Evolutionary conservation across 2,888 invertebrate genomes (phyloP).

Genomic region (Hemistola chrysoprasaria): DNA sequence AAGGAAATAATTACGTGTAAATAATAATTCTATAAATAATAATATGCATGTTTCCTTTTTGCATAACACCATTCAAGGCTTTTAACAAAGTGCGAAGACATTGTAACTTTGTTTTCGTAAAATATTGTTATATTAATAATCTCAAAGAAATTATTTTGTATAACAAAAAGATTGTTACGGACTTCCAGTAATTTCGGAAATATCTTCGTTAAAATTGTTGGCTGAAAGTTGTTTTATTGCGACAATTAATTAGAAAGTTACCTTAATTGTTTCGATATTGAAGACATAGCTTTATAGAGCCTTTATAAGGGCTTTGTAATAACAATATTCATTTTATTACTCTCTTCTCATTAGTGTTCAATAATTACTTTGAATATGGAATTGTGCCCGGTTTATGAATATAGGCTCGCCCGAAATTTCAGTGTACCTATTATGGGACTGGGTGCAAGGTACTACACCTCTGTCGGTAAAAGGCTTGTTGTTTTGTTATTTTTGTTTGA

Average conservation of each 20-base stretch:
- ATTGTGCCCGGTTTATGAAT: too few species aligned
- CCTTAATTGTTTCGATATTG: slow-evolving; percentile 5
- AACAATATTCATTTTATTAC: too few species aligned
- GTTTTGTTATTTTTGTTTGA: too few species aligned
- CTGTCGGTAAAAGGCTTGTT: too few species aligned
- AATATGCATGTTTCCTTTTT: slow-evolving; percentile 1
- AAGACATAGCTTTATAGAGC: not conserved
- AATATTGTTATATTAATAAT: slow-evolving; percentile 27
- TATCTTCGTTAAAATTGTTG: slow-evolving; percentile 23
- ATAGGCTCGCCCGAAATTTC: too few species aligned
- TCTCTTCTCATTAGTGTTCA: too few species aligned
- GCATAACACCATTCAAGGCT: slow-evolving; percentile 7
- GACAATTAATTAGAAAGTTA: slow-evolving; percentile 16
- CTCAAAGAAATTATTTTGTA: slow-evolving; percentile 25
- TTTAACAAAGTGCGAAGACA: slow-evolving; percentile 17
- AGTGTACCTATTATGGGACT: too few species aligned
- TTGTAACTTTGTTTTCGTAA: slow-evolving; percentile 14
- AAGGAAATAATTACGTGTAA: too few species aligned
- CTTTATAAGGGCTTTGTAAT: too few species aligned
- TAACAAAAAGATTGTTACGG: slow-evolving; percentile 25
- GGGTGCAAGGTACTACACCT: too few species aligned
- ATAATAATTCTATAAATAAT: too few species aligned
- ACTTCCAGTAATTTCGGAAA: slow-evolving; percentile 20
- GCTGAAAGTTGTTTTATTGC: slow-evolving; percentile 10
- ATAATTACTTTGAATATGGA: too few species aligned